These are phyloP conservation scores for Pyrrhosoma nymphula DNA, from an alignment of 2,888 invertebrate species.

Conservation along the genomic window DNA sequence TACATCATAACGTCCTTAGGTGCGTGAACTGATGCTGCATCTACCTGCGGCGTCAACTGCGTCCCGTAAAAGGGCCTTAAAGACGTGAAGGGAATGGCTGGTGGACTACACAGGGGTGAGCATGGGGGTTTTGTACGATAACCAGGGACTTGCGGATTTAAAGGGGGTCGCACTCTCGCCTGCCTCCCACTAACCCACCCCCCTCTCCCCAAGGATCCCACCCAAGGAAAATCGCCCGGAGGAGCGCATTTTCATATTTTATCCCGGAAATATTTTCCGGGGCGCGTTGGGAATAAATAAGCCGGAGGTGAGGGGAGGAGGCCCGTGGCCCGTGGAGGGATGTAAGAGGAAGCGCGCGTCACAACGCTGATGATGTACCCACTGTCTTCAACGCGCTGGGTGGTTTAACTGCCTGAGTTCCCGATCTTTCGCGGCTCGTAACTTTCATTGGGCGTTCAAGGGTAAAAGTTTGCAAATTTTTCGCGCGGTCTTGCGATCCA, in stretches of 20 bases:
- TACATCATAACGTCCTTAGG: too few species aligned
- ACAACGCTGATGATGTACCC: background rate
- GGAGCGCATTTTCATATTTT: constrained; percentile 22
- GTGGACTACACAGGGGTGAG: background rate
- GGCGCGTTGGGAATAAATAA: constrained; percentile 20
- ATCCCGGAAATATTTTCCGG: constrained; percentile 26
- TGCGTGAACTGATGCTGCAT: too few species aligned
- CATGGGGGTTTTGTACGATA: background rate
- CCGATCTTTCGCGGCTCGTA: background rate
- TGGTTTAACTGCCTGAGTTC: background rate
- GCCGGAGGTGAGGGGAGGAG: constrained; percentile 18
- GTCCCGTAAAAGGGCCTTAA: background rate
- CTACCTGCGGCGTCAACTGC: too few species aligned
- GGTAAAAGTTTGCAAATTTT: background rate
- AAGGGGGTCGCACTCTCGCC: background rate
- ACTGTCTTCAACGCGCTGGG: background rate
- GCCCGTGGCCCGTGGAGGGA: background rate
- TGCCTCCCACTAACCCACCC: background rate
- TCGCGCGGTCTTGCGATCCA: background rate
- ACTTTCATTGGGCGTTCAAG: background rate
- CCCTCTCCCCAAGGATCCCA: background rate
- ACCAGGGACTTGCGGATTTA: background rate
- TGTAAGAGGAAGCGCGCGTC: background rate
- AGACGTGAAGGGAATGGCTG: background rate
- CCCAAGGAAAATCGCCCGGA: background rate